Evolutionary conservation across 1,140 invertebrate species (phyloP), one percentile per base, ranked within the genome.

Genomic region (Nymphalis io): DNA sequence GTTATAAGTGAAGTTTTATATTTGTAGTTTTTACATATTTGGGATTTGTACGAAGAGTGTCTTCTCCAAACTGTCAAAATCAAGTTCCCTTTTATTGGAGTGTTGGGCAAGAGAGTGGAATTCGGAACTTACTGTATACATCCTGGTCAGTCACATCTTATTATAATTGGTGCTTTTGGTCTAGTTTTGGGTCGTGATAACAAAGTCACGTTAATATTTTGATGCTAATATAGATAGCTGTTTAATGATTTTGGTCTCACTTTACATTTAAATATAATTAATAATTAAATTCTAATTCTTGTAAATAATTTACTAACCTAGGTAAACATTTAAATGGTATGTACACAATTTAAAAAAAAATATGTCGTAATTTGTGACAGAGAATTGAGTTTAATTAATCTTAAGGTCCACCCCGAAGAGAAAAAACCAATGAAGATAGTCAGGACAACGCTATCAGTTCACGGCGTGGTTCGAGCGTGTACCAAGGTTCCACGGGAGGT

Each of bases 21-120:
- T 42, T 76, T 75, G 1, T 73, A 93, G 93, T 79, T 81, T 15
- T 38, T 94, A 1, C 89, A 93, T 75, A 85, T 93, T 18, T 94
- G 93, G 93, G 92, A 93, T 59, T 65, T 93, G 33, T 89, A 88
- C 63, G 92, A 93, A 64, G 89, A 93, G 40, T 88, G 80, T 40
- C 87, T 93, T 40, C 77, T 93, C 8, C 93, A 94, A 80, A 92
- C 87, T 0, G 71, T 94, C 6, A 86, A 88, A 60, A 76, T 93
- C 5, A 87, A 91, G 46, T 93, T 93, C 75, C 92, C 93, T 0
- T 92, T 92, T 44, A 84, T 93, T 8, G 85, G 86, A 13, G 87
- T 92, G 6, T 76, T 92, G 13, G 93, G 93, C 3, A 93, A 92
- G 78, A 84, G 84, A 38, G 85, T 91, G 4, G 93, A 94, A 63